Base-by-base conservation (phyloP, 1,140 invertebrate species). In the Pararge aegeria region DNA sequence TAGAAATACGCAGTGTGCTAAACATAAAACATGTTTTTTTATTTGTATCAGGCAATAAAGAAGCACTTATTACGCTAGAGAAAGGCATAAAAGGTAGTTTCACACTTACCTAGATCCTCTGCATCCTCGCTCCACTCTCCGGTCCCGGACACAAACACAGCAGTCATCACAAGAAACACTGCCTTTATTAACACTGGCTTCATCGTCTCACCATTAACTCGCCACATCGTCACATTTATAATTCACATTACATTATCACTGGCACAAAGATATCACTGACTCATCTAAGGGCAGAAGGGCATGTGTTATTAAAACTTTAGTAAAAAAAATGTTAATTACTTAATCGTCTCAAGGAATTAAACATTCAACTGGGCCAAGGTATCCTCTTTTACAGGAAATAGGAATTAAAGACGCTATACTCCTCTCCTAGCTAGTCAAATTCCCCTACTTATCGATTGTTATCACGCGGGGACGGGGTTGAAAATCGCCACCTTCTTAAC, bases 71-170 rank as follows among this genome's bases (percentile, higher is more conserved):
- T n/a, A n/a, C n/a, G n/a, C n/a, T n/a, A n/a, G n/a, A n/a, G n/a
- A n/a, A n/a, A n/a, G n/a, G n/a, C n/a, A n/a, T 16, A 37, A 51
- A 20, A 50, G 38, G 34, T 44, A 34, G 3, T 34, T 27, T 50
- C 16, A 42, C 27, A 61, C 86, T 80, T 67, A 89, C 86, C 86
- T 56, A 89, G 71, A 62, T 89, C 86, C 61, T 89, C 86, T 1
- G 86, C 86, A 52, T 89, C 86, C 62, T 89, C 86, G 42, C 73
- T 89, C 86, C 86, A 89, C 54, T 89, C 86, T 0, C 86, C 86
- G 0, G 78, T 85, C 0, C 75, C 81, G 5, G 65, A 48, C 18
- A 78, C 81, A 37, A 78, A 53, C 7, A 58, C 75, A 6, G 73
- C 83, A 7, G 69, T 77, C 62, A 68, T 61, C 46, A 72, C 30